Base-by-base conservation (phyloP, 2,113 vertebrate species). In the Pelodiscus sinensis region DNA sequence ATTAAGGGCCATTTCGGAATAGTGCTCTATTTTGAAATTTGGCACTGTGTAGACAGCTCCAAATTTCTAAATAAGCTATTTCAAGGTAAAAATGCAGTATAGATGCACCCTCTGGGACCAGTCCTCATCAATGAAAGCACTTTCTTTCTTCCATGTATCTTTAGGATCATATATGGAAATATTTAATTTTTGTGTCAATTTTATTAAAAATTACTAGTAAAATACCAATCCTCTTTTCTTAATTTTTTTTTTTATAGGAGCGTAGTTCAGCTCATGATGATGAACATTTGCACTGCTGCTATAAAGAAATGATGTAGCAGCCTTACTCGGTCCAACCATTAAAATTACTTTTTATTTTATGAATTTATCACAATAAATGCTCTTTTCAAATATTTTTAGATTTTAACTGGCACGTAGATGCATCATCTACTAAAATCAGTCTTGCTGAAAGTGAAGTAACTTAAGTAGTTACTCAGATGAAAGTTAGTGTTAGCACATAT, bases 191-290 rank as follows among this genome's bases (percentile, higher is more conserved):
- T 12, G 3, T 56, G 0, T 50, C 19, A 29, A 10, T n/a, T 93
- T 52, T 88, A 18, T 93, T 68, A 85, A 18, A 31, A 35, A 91
- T 3, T 9, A 54, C 13, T 71, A 18, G n/a, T 71, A 71, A 71
- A 71, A 71, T 71, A 15, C 31, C 35, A 24, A 0, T 57, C 87
- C n/a, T 12, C 56, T 78, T 38, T 84, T 29, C 50, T 68, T 81
- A 55, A 38, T 13, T 44, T 89, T 79, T 44, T 92, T 86, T 54
- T 77, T 55, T 83, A 2, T 85, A 80, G 29, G 60, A 92, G 58
- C 35, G 88, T 94, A 93, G 86, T 77, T 44, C 50, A 18, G 73
- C 25, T 90, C 82, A 87, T 90, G 18, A 88, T 95, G 81, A 29
- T 75, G 65, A 21, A 71, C 44, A 50, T 25, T 77, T 77, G 22